These are phyloP conservation scores for Acipenser transmontanus DNA, from an alignment of 2,797 vertebrate genomes.

Conservation along the genomic window DNA sequence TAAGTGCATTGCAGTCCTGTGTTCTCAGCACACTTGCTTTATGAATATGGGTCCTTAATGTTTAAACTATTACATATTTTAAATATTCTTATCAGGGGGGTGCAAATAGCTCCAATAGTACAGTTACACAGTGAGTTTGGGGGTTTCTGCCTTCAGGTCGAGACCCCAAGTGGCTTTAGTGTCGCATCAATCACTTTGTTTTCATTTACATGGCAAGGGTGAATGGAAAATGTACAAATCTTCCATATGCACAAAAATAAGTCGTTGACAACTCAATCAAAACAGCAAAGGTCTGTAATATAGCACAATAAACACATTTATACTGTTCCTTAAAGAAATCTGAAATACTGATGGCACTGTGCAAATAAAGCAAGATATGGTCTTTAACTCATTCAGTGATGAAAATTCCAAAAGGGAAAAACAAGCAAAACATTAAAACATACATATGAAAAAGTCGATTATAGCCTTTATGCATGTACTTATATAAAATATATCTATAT, in stretches of 20 bases:
- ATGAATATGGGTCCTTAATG: too few species aligned
- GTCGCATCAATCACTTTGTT: too few species aligned
- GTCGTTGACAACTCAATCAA: background rate
- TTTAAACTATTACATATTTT: too few species aligned
- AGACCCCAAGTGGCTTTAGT: too few species aligned
- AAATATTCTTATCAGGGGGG: too few species aligned
- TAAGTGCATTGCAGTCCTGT: too few species aligned
- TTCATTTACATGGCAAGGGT: too few species aligned
- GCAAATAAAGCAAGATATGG: slow-evolving; percentile 51
- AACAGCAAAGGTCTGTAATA: slow-evolving; percentile 8
- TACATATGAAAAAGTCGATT: slow-evolving; percentile 19
- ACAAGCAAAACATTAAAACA: too few species aligned
- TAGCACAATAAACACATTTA: slow-evolving; percentile 13
- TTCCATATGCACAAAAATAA: slow-evolving; percentile 13
- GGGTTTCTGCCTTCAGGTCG: too few species aligned
- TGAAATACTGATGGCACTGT: slow-evolving; percentile 42
- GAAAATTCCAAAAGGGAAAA: slow-evolving; percentile 23
- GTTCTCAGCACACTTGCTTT: too few species aligned
- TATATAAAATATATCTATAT: background rate
- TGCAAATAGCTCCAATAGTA: too few species aligned
- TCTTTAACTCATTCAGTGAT: slow-evolving; percentile 40
- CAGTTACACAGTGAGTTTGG: too few species aligned
- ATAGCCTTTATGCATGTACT: slow-evolving; percentile 37
- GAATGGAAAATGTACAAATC: background rate
- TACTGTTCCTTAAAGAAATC: slow-evolving; percentile 11